Evolutionary conservation across 2,888 invertebrate species (phyloP).

Genomic region (Watsonalla cultraria): DNA sequence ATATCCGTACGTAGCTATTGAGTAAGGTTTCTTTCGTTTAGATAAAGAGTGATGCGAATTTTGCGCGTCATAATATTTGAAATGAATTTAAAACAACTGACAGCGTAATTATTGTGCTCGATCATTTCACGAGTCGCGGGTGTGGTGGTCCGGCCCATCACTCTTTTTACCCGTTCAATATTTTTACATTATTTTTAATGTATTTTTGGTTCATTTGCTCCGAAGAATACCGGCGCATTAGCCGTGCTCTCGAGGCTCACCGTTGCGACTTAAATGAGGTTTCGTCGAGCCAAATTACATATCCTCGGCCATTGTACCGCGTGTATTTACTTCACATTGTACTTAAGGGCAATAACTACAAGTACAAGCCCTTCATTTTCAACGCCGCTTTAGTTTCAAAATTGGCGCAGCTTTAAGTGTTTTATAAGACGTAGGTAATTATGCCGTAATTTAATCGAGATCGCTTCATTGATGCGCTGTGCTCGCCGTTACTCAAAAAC

Average conservation of each 20-base stretch:
- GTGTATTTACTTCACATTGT: slow-evolving; percentile 75
- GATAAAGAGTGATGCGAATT: slow-evolving; percentile 14
- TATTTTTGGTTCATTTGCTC: slow-evolving; percentile 68
- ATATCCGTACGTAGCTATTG: not conserved
- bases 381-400: slow-evolving; percentile 52
- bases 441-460: slow-evolving; percentile 30
- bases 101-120: slow-evolving; percentile 66
- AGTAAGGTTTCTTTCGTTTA: slow-evolving; percentile 7
- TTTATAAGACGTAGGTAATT: slow-evolving; percentile 40
- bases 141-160: slow-evolving; percentile 65
- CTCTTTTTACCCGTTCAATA: slow-evolving; percentile 63
- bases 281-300: slow-evolving; percentile 72
- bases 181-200: slow-evolving; percentile 70
- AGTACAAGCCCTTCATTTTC: slow-evolving; percentile 62
- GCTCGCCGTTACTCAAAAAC: not conserved
- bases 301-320: slow-evolving; percentile 58
- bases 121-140: slow-evolving; percentile 56
- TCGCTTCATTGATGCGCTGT: slow-evolving; percentile 28
- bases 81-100: slow-evolving; percentile 54
- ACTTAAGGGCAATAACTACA: slow-evolving; percentile 75
- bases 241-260: slow-evolving; percentile 51
- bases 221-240: slow-evolving; percentile 62
- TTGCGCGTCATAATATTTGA: slow-evolving; percentile 28
- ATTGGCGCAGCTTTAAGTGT: slow-evolving; percentile 50
- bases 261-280: slow-evolving; percentile 68